These are phyloP conservation scores for Ypsolopha sequella DNA, from an alignment of 2,888 invertebrate species.

Conservation along the genomic window DNA sequence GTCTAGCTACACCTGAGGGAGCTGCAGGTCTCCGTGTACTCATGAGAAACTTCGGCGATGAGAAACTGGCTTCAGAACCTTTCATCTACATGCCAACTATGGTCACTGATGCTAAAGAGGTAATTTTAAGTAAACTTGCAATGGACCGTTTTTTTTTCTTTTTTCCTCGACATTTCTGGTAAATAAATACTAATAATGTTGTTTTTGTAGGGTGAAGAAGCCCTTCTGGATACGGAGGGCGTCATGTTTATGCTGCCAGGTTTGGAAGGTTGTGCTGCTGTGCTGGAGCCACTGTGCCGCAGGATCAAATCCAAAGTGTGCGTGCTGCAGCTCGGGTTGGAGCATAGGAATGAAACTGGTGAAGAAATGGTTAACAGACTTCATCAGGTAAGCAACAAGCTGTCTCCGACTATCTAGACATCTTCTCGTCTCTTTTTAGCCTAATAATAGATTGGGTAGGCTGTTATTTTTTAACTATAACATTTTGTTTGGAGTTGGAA, in stretches of 20 bases:
- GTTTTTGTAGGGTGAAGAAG: conserved; percentile 42
- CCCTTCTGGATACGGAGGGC: conserved; percentile 50
- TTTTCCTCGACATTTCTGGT: not conserved
- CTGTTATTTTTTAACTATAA: not conserved
- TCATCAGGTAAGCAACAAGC: conserved; percentile 48
- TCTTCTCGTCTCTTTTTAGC: no score
- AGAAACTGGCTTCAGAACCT: conserved; percentile 62
- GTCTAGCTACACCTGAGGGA: conserved; percentile 23
- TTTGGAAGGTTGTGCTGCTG: conserved; percentile 73
- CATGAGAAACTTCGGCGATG: conserved; percentile 73
- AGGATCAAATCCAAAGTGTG: conserved; percentile 62
- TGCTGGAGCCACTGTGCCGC: conserved; percentile 60
- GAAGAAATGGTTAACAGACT: conserved; percentile 61
- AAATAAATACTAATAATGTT: not conserved
- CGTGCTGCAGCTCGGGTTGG: conserved; percentile 65
- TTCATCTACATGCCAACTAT: conserved; percentile 67
- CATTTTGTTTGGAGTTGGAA: not conserved
- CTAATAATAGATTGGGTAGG: not conserved
- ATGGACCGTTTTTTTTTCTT: no score
- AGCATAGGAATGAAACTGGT: conserved; percentile 45
- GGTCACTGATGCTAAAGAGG: conserved; percentile 58
- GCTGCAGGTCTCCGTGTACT: conserved; percentile 67
- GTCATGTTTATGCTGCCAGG: conserved; percentile 75
- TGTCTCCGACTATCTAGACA: no score
- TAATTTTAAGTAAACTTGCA: conserved; percentile 9